Conservation (phyloP, 2,113 vertebrate species). For the Dendropsophus ebraccatus region DNA sequence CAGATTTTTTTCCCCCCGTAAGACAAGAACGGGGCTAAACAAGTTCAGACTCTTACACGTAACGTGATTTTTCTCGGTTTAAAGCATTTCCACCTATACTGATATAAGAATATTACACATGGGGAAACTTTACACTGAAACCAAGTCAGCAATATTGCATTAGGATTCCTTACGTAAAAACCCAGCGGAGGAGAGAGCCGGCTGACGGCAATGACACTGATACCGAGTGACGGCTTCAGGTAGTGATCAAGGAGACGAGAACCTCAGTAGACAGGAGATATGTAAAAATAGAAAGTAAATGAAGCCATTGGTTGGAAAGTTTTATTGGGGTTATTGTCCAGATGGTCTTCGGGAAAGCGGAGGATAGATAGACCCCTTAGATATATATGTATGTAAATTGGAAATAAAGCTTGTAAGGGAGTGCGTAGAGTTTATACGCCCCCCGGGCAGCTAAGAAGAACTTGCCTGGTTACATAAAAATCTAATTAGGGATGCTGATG, state of each 20-base stretch:
- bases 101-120: not conserved
- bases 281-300: slow-evolving; percentile 36
- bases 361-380: not conserved
- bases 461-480: not conserved
- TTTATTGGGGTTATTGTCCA: not conserved
- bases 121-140: not conserved
- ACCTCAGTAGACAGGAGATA: slow-evolving; percentile 26
- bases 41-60: not conserved
- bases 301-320: not conserved
- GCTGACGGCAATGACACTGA: slow-evolving; percentile 11
- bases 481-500: not conserved
- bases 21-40: no score
- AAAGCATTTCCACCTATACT: not conserved
- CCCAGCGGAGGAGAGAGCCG: not conserved
- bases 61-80: not conserved
- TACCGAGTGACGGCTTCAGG: slow-evolving; percentile 26
- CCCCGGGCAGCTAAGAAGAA: not conserved
- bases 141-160: not conserved
- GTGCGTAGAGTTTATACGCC: not conserved
- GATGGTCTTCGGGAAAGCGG: slow-evolving; percentile 5
- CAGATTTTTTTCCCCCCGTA: no score
- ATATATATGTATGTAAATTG: not conserved
- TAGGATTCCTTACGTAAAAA: not conserved
- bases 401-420: not conserved
- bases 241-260: slow-evolving; percentile 31